Evolutionary conservation across 2,888 invertebrate species (phyloP).

Genomic region (Chirona hameri): DNA sequence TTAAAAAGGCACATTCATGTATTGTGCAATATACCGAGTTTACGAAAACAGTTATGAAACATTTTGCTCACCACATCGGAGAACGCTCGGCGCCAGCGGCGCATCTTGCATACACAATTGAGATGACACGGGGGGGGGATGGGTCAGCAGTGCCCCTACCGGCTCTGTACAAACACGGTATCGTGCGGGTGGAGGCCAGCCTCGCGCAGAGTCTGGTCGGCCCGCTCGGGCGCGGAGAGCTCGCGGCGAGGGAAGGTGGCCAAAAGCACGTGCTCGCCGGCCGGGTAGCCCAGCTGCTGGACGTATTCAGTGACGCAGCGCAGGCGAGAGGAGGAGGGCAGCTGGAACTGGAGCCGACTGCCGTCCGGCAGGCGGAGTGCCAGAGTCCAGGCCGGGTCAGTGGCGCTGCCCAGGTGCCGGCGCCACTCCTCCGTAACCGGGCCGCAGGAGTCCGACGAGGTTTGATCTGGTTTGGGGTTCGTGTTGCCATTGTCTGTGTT

Average conservation of each 20-base stretch:
- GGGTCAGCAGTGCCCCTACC: neutral
- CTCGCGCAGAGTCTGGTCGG: slow-evolving; percentile 44
- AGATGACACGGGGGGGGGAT: too few relatives aligned
- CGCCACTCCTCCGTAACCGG: slow-evolving; percentile 41
- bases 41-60: neutral
- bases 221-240: slow-evolving; percentile 46
- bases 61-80: too few relatives aligned
- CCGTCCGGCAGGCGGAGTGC: slow-evolving; percentile 50
- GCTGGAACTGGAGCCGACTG: slow-evolving; percentile 45
- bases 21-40: neutral
- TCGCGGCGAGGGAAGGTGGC: slow-evolving; percentile 49
- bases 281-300: slow-evolving; percentile 46
- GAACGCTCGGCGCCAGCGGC: neutral
- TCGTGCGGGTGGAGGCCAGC: slow-evolving; percentile 48
- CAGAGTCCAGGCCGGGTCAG: slow-evolving; percentile 47
- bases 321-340: slow-evolving; percentile 49
- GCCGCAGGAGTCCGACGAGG: neutral
- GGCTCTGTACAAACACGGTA: slow-evolving; percentile 48
- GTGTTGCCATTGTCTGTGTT: too few relatives aligned
- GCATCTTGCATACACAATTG: neutral
- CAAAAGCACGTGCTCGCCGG: slow-evolving; percentile 48
- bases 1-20: neutral
- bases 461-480: too few relatives aligned
- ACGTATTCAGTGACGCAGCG: slow-evolving; percentile 43
- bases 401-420: slow-evolving; percentile 38